Conservation (phyloP, 2,113 vertebrate genomes). For the Lipotes vexillifer region DNA sequence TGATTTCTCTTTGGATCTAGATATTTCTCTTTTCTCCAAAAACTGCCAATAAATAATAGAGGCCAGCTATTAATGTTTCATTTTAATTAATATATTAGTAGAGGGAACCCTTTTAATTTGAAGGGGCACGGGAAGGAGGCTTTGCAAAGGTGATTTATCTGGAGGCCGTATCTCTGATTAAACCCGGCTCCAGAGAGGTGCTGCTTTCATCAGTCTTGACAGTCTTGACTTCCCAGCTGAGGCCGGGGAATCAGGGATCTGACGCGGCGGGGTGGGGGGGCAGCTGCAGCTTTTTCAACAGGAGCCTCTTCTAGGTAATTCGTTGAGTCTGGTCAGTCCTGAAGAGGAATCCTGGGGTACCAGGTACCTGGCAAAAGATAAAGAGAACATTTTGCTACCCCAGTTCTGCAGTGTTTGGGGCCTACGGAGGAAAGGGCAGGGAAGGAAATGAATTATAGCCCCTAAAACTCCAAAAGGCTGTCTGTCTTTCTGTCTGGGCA, state of each 20-base stretch:
- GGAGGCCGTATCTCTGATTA: not conserved
- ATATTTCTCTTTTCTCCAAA: conserved; percentile 54
- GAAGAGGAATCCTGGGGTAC: not conserved
- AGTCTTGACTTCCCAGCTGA: not conserved
- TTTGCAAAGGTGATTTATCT: not conserved
- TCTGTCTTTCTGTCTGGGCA: not conserved
- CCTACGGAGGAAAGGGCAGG: not conserved
- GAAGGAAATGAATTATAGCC: not conserved
- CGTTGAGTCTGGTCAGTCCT: not conserved
- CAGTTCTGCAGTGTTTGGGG: not conserved
- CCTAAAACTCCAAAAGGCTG: not conserved
- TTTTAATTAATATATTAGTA: conserved; percentile 67
- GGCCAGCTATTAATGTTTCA: conserved; percentile 60
- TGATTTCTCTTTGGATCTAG: conserved; percentile 58
- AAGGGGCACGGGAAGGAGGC: not conserved
- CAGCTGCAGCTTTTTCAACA: too few relatives aligned
- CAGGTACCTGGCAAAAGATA: not conserved
- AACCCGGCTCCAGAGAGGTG: rapidly evolving
- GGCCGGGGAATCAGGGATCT: not conserved
- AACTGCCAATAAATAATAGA: conserved; percentile 66
- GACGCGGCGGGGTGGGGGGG: rapidly evolving
- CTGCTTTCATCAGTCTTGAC: not conserved
- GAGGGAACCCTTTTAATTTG: conserved; percentile 54
- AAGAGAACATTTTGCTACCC: not conserved
- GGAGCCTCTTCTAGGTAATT: not conserved